phyloP scores from a whole-genome alignment of 1,140 invertebrate genomes.

The Caenorhabditis elegans region DNA sequence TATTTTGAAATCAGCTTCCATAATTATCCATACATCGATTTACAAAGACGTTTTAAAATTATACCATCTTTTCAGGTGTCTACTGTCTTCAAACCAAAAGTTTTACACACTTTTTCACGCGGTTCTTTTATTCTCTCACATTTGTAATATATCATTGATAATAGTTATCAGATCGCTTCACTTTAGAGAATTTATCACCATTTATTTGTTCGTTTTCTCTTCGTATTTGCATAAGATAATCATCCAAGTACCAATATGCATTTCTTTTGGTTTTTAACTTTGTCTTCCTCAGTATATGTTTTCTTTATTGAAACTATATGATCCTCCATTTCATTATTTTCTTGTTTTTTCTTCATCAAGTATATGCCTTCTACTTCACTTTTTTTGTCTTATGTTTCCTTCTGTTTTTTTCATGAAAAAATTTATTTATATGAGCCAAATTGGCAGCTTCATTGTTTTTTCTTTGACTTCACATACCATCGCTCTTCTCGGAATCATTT shows the following conservation, averaged over 20 bases:
- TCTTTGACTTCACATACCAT: background rate
- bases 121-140: background rate
- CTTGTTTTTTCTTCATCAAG: background rate
- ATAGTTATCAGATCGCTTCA: background rate
- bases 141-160: conserved; percentile 16
- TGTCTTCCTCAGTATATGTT: background rate
- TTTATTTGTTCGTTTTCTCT: background rate
- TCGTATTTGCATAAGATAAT: background rate
- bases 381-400: background rate
- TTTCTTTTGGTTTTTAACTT: background rate
- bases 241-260: background rate
- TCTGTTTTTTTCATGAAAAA: background rate
- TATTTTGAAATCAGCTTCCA: too few relatives aligned
- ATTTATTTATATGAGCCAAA: conserved; percentile 27
- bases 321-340: background rate
- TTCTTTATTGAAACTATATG: background rate
- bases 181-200: background rate
- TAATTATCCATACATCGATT: too few relatives aligned
- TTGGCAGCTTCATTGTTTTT: background rate
- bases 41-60: too few relatives aligned
- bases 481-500: background rate
- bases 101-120: background rate
- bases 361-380: background rate
- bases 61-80: too few relatives aligned
- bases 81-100: too few relatives aligned